Evolutionary conservation across 2,888 invertebrate species (phyloP), one percentile per base, ranked within the genome.

Genomic region (Acleris cristana): DNA sequence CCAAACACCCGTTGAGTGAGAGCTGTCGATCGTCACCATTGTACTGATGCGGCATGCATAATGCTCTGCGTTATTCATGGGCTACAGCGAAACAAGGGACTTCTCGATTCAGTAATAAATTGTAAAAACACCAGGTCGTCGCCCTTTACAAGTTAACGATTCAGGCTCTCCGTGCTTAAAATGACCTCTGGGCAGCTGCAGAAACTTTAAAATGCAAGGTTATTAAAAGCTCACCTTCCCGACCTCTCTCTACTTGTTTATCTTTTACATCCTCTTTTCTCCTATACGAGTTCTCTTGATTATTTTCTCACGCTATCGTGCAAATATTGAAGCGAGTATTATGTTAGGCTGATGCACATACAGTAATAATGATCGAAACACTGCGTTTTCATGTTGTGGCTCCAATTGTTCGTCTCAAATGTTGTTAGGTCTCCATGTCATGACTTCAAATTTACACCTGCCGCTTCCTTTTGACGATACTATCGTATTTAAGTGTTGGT

Each of bases 1-100:
- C 79, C 77, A 80, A 85, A 81, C 80, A 76, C 76, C 74, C 80
- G 77, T 75, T 74, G 80, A 83, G 85, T 83, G 86, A 88, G 85
- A 88, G 86, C 81, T 73, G 79, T 75, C 73, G 73, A 71, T 72
- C 70, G 69, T 66, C 72, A 73, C 74, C 76, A 76, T 77, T 77
- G 78, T 78, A 73, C 73, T 73, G 74, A 71, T 69, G 74, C 70
- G 61, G 77, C 74, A 76, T 79, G 73, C 78, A 76, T 79, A 79
- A 81, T 76, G 76, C 65, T 64, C 72, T 73, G 73, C 70, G 70
- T 78, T 76, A 74, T 79, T 80, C 78, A 79, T 77, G 76, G 71
- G 65, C 30, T 69, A 5, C 63, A 59, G 73, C 73, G 72, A 74
- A 77, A 76, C 74, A 74, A 74, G 76, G 73, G 60, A 65, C 49